These are phyloP conservation scores for Macropis europaea DNA, from an alignment of 2,888 invertebrate species.

Conservation along the genomic window DNA sequence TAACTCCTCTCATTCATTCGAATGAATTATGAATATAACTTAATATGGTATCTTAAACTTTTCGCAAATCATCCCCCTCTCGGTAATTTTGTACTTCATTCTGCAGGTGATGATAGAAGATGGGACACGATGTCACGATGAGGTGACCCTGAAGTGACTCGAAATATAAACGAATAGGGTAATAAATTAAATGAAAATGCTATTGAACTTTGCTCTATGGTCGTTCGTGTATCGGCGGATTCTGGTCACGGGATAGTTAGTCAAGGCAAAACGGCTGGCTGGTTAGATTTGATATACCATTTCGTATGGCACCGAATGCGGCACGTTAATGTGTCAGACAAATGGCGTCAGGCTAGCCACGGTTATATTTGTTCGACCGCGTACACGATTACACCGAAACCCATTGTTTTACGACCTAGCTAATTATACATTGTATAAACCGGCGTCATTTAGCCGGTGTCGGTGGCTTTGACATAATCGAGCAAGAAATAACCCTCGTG, in stretches of 20 bases:
- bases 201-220: too few relatives aligned
- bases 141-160: too few relatives aligned
- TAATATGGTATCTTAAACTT: too few relatives aligned
- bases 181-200: too few relatives aligned
- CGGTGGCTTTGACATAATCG: conserved; percentile 40
- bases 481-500: conserved; percentile 29
- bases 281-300: conserved; percentile 22
- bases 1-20: too few relatives aligned
- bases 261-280: neutral
- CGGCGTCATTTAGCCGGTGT: conserved; percentile 36
- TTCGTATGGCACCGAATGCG: conserved; percentile 14
- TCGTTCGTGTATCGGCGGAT: too few relatives aligned
- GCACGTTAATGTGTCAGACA: conserved; percentile 26
- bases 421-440: conserved; percentile 46
- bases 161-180: too few relatives aligned
- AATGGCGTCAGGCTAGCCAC: conserved; percentile 14
- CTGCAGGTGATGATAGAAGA: too few relatives aligned
- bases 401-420: conserved; percentile 44
- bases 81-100: too few relatives aligned
- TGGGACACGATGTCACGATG: too few relatives aligned
- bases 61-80: too few relatives aligned
- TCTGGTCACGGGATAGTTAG: neutral
- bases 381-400: conserved; percentile 27
- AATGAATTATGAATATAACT: too few relatives aligned
- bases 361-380: conserved; percentile 38